These are phyloP conservation scores for Xestia sexstrigata DNA, from an alignment of 2,888 invertebrate genomes.

Conservation along the genomic window DNA sequence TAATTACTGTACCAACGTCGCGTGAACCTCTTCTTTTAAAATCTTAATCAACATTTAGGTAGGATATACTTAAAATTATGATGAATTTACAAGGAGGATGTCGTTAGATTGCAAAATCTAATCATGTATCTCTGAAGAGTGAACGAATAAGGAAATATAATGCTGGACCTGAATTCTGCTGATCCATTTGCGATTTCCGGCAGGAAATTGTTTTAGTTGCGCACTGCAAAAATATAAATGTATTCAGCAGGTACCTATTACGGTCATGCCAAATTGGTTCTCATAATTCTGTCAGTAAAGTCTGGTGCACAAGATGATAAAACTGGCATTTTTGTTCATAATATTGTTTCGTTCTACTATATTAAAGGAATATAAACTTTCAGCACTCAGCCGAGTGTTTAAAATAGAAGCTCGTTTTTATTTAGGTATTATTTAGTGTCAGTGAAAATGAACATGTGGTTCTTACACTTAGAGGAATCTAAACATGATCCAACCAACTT, in stretches of 20 bases:
- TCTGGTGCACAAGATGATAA: not conserved
- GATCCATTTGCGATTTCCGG: conserved; percentile 42
- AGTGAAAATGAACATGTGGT: not conserved
- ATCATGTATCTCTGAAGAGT: conserved; percentile 26
- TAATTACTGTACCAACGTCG: not conserved
- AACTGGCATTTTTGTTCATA: not conserved
- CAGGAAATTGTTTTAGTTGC: conserved; percentile 51
- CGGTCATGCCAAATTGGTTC: conserved; percentile 21
- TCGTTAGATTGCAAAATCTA: conserved; percentile 28
- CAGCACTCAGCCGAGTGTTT: not conserved
- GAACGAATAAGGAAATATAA: conserved; percentile 41
- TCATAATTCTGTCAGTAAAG: conserved; percentile 18
- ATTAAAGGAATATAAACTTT: not conserved
- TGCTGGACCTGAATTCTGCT: conserved; percentile 17
- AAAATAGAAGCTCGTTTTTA: not conserved
- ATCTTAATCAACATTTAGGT: not conserved
- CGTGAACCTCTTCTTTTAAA: not conserved
- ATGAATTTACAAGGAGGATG: conserved; percentile 7
- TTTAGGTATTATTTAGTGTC: not conserved
- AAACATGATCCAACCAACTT: not conserved
- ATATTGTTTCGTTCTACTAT: too few species aligned
- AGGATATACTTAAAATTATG: not conserved
- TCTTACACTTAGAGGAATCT: not conserved
- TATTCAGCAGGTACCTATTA: conserved; percentile 17
- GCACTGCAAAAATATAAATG: conserved; percentile 33